Base-by-base conservation (phyloP, 2,888 invertebrate genomes). In the Laothoe populi region DNA sequence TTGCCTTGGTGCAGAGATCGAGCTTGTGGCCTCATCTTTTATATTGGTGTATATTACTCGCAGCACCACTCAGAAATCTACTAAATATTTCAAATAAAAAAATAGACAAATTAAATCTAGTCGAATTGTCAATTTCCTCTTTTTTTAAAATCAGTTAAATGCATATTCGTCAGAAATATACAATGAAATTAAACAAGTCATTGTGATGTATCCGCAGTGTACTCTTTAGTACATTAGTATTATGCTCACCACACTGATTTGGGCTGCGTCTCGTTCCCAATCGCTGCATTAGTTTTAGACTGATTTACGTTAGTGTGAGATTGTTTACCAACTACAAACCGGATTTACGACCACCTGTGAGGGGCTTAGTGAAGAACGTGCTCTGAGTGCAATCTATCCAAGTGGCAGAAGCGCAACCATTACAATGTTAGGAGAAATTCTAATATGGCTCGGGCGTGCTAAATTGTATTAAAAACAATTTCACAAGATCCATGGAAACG, bases 281-380 rank as follows among this genome's bases (percentile, higher is more conserved):
- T 60, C 23, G 60, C 40, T 40, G 49, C 40, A 60, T 60, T 49
- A 19, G 38, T 49, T 60, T 49, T 49, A 38, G 40, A 49, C 21
- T 24, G 19, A 44, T 31, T 60, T 42, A 60, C 42, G 42, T 38
- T 40, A 16, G 38, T 38, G 16, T 53, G 42, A 48, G 24, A 60
- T 49, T 40, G 40, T 60, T 53, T 42, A 31, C 59, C 38, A 53
- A 59, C 59, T 40, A 42, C 48, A 44, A 53, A 53, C 40, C 31
- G 40, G 38, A 26, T 44, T 57, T 61, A 57, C 31, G 24, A 23
- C 57, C 57, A 61, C 26, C 42, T 61, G 57, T 42, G 42, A 58
- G 57, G 42, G 45, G 59, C 19, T 59, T 59, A 59, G 42, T 44
- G 7, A 24, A 16, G 24, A 24, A 42, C 40, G 42, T 59, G 59